Conservation (phyloP, 1,140 invertebrate species). For the Limonius californicus region DNA sequence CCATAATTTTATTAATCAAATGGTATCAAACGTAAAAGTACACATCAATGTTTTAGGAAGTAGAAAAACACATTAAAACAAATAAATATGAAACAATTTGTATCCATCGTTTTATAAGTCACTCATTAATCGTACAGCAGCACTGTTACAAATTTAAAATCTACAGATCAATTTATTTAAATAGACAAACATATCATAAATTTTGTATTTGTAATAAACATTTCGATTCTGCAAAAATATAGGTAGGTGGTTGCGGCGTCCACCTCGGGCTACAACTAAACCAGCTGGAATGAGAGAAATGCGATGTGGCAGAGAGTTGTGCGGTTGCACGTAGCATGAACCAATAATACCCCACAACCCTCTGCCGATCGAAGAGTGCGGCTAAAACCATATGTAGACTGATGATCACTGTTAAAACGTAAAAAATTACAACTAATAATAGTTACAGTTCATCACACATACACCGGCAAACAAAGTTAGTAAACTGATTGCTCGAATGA, state of each 20-base stretch:
- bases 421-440: slow-evolving; percentile 4
- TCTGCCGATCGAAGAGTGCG: background rate
- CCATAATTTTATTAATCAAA: no score
- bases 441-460: slow-evolving; percentile 6
- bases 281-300: slow-evolving; percentile 6
- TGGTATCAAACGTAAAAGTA: no score
- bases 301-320: background rate
- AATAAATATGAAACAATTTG: slow-evolving; percentile 43
- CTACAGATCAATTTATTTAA: slow-evolving; percentile 34
- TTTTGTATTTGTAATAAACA: slow-evolving; percentile 7
- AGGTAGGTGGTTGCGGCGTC: background rate
- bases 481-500: background rate
- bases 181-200: slow-evolving; percentile 32
- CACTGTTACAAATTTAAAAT: slow-evolving; percentile 43
- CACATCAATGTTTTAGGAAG: no score
- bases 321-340: background rate
- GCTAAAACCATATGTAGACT: background rate
- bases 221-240: slow-evolving; percentile 11
- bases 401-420: slow-evolving; percentile 2
- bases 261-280: slow-evolving; percentile 9
- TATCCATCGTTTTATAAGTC: slow-evolving; percentile 44
- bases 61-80: background rate
- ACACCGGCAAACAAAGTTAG: background rate
- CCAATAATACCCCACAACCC: background rate
- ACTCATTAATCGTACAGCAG: slow-evolving; percentile 45